phyloP scores from a whole-genome alignment of 2,797 vertebrate species.

The Lepilemur ruficaudatus region DNA sequence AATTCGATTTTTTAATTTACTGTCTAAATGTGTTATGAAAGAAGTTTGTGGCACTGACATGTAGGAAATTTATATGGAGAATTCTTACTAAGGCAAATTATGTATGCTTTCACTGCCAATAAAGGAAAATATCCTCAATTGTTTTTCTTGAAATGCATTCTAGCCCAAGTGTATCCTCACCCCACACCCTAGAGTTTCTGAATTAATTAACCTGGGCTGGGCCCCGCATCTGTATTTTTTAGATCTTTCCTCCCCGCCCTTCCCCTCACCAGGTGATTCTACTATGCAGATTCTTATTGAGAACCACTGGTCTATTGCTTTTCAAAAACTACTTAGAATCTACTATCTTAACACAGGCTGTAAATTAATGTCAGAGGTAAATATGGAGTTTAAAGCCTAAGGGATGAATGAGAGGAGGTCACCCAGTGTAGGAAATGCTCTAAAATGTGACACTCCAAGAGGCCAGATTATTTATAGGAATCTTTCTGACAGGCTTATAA shows the following conservation, averaged over 20 bases:
- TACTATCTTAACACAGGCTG: neutral
- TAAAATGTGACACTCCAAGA: neutral
- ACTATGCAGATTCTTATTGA: neutral
- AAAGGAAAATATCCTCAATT: constrained; percentile 30
- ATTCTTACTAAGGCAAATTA: constrained; percentile 53
- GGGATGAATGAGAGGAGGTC: neutral
- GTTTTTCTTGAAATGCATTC: constrained; percentile 43
- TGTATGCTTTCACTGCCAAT: neutral
- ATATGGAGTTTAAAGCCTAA: neutral
- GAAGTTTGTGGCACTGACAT: constrained; percentile 7
- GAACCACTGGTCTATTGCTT: neutral
- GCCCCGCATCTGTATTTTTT: neutral
- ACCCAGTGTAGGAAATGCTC: neutral
- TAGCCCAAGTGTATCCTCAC: neutral
- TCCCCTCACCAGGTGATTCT: neutral
- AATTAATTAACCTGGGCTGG: neutral
- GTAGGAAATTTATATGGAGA: constrained; percentile 1
- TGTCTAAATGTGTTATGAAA: neutral
- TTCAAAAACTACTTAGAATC: neutral
- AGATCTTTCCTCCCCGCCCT: neutral
- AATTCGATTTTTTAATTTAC: constrained; percentile 46
- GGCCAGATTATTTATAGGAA: neutral
- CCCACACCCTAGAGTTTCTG: neutral
- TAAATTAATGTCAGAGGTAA: neutral
- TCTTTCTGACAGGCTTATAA: constrained; percentile 39